Conservation (phyloP, 2,797 vertebrate genomes). For the Tokudaia tokunoshimensis region DNA sequence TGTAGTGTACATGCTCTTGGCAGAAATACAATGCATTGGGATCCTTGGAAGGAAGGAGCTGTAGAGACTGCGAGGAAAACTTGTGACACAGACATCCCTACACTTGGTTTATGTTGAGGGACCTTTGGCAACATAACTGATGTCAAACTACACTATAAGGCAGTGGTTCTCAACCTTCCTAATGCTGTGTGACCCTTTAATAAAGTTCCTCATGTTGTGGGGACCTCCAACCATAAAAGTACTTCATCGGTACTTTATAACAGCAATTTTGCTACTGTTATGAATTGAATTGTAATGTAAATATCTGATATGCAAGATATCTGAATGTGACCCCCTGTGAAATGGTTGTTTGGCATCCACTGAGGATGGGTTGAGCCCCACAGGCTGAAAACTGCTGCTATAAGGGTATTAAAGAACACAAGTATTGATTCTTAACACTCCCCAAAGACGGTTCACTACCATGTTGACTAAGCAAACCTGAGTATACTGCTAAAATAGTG, state of each 20-base stretch:
- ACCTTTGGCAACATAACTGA: neutral
- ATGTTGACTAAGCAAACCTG: neutral
- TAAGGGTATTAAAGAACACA: neutral
- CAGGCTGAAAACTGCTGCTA: neutral
- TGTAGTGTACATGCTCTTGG: neutral
- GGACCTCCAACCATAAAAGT: neutral
- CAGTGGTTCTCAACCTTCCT: neutral
- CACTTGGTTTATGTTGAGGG: neutral
- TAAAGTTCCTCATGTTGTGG: neutral
- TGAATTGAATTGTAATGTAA: neutral
- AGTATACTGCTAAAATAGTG: slow-evolving; percentile 1
- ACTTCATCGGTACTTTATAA: neutral
- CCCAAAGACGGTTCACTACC: neutral
- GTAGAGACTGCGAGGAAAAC: neutral
- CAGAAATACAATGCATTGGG: slow-evolving; percentile 22
- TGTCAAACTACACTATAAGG: neutral
- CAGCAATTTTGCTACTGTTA: neutral
- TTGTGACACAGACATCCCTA: neutral
- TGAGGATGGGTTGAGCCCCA: neutral
- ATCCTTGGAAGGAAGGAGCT: neutral
- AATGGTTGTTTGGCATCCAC: neutral
- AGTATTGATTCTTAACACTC: neutral
- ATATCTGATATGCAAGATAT: neutral
- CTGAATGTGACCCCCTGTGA: neutral
- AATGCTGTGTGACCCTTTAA: neutral